Percentiles rank a stretch among this genome's conserved stretches.
phyloP scores from a whole-genome alignment of 1,140 invertebrate genomes.

The Dinoponera quadriceps region DNA sequence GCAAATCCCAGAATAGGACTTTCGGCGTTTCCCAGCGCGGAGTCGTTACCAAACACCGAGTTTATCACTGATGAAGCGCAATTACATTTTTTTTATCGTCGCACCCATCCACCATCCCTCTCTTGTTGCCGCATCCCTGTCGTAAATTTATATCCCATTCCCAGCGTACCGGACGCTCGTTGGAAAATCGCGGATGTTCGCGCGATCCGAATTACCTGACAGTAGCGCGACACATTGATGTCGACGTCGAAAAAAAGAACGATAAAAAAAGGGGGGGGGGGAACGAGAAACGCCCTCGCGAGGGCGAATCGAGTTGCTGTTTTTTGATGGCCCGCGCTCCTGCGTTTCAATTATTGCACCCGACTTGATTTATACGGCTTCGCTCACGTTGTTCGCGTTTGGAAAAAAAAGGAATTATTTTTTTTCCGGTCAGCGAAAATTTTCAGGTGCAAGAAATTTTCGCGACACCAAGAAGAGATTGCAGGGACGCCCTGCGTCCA shows the following conservation, averaged over 20 bases:
- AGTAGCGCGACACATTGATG: conserved; percentile 21
- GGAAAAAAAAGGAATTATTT: conserved; percentile 18
- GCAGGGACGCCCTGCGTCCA: not conserved
- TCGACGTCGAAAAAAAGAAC: conserved; percentile 28
- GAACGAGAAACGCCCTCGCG: conserved; percentile 11
- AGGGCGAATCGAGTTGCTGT: conserved; percentile 18
- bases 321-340: conserved; percentile 31
- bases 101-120: not conserved
- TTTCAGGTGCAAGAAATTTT: not conserved
- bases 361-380: conserved; percentile 50
- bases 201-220: conserved; percentile 29
- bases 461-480: not conserved
- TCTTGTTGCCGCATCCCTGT: not conserved
- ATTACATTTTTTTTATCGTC: conserved; percentile 53
- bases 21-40: not conserved
- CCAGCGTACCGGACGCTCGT: not conserved
- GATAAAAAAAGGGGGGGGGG: not conserved
- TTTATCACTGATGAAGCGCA: conserved; percentile 60
- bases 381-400: conserved; percentile 8
- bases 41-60: conserved; percentile 34
- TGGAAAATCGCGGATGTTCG: conserved; percentile 55
- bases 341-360: conserved; percentile 49
- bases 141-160: conserved; percentile 65
- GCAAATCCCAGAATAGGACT: not conserved
- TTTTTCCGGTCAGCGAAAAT: conserved; percentile 24